Percentiles rank a stretch among this genome's conserved stretches.
These are phyloP conservation scores for Carettochelys insculpta DNA, from an alignment of 2,113 vertebrate species.

Conservation along the genomic window DNA sequence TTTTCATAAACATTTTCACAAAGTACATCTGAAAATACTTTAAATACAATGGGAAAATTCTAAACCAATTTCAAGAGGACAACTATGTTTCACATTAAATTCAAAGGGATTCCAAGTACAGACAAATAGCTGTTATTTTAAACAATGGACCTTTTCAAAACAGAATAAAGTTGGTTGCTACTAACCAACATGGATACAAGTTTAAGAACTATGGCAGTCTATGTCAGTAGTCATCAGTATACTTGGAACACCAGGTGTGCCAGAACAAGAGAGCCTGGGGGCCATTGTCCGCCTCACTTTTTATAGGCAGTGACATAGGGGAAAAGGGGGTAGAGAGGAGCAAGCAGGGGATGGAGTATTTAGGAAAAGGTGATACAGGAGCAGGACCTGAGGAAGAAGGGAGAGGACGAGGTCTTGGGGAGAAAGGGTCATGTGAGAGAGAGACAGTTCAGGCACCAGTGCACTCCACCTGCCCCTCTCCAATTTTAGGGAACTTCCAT, in stretches of 20 bases:
- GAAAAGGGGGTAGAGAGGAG: too few relatives aligned
- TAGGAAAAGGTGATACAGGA: too few relatives aligned
- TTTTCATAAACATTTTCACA: neutral
- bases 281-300: too few relatives aligned
- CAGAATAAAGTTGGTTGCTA: neutral
- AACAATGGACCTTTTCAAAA: neutral
- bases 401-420: too few relatives aligned
- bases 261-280: fast-evolving
- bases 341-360: too few relatives aligned
- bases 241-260: neutral
- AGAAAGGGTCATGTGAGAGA: too few relatives aligned
- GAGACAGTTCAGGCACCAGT: too few relatives aligned
- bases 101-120: neutral
- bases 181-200: neutral
- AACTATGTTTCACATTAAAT: neutral
- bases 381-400: too few relatives aligned
- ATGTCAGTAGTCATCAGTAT: neutral
- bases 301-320: too few relatives aligned
- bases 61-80: neutral
- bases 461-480: too few relatives aligned
- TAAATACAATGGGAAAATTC: neutral
- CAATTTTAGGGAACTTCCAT: too few relatives aligned
- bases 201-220: neutral
- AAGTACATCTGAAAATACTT: neutral
- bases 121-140: neutral